phyloP scores from a whole-genome alignment of 2,113 vertebrate species.

The Zosterops hypoxanthus region DNA sequence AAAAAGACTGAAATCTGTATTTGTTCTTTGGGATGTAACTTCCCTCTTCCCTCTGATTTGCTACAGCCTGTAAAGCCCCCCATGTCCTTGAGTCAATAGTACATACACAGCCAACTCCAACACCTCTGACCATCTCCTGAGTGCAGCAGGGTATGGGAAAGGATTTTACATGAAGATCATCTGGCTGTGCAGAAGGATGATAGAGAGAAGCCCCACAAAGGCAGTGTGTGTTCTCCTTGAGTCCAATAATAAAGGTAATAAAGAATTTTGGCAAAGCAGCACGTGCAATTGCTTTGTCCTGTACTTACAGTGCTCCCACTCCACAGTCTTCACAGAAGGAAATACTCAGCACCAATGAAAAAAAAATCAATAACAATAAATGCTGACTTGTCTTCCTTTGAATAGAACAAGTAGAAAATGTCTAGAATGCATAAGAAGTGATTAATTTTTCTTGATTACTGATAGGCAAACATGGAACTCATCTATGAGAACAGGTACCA shows the following conservation, averaged over 20 bases:
- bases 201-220: background rate
- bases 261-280: background rate
- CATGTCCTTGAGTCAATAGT: background rate
- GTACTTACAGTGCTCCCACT: background rate
- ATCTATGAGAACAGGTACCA: background rate
- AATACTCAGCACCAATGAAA: background rate
- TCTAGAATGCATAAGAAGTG: background rate
- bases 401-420: background rate
- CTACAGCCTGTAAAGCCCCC: background rate
- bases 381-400: background rate
- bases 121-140: background rate
- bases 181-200: background rate
- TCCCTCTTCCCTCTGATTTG: background rate
- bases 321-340: background rate
- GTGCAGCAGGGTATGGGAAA: background rate
- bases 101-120: background rate
- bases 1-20: background rate
- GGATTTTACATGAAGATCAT: accelerated
- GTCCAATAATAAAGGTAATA: background rate
- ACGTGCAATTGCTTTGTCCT: background rate
- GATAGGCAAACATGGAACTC: background rate
- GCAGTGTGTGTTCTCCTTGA: background rate
- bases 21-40: background rate
- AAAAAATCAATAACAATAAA: background rate
- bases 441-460: background rate